Conservation (phyloP, 2,797 vertebrate genomes). For the Gymnoscopelus braueri region DNA sequence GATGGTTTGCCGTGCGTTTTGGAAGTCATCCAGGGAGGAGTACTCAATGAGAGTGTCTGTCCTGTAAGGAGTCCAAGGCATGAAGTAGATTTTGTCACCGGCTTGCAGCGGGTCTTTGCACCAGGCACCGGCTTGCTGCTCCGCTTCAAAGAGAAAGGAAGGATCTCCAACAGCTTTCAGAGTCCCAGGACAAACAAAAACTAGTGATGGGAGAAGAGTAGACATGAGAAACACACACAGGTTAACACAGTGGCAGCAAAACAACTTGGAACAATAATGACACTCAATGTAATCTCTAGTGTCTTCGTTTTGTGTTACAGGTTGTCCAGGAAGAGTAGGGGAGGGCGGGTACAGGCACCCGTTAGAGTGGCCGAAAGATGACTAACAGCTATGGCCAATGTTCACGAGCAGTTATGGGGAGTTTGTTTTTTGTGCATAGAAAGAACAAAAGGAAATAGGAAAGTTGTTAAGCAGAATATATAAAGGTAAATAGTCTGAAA, state of each 20-base stretch:
- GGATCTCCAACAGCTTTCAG: conserved; percentile 98
- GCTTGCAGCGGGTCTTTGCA: conserved; percentile 99
- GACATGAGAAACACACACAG: conserved; percentile 83
- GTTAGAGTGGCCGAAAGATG: conserved; percentile 73
- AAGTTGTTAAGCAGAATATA: conserved; percentile 75
- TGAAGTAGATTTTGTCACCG: conserved; percentile 99
- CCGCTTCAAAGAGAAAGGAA: conserved; percentile 97
- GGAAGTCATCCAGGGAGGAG: conserved; percentile 95
- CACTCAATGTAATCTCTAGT: conserved; percentile 59
- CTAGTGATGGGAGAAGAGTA: conserved; percentile 92
- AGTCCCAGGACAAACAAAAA: conserved; percentile 99
- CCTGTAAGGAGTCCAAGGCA: conserved; percentile 99
- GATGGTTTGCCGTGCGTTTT: conserved; percentile 92
- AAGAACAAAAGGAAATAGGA: conserved; percentile 76
- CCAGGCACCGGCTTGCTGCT: conserved; percentile 99
- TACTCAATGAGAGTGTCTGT: conserved; percentile 98
- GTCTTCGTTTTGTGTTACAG: conserved; percentile 73
- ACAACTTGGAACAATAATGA: conserved; percentile 24
- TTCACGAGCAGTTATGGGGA: conserved; percentile 74
- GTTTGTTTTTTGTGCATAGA: conserved; percentile 77
- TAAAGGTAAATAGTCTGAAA: conserved; percentile 69
- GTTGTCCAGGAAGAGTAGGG: conserved; percentile 74
- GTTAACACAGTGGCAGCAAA: conserved; percentile 69
- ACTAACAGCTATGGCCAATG: conserved; percentile 77
- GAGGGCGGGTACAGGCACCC: conserved; percentile 74